phyloP scores from a whole-genome alignment of 2,797 vertebrate genomes.

The Centroberyx gerrardi region DNA sequence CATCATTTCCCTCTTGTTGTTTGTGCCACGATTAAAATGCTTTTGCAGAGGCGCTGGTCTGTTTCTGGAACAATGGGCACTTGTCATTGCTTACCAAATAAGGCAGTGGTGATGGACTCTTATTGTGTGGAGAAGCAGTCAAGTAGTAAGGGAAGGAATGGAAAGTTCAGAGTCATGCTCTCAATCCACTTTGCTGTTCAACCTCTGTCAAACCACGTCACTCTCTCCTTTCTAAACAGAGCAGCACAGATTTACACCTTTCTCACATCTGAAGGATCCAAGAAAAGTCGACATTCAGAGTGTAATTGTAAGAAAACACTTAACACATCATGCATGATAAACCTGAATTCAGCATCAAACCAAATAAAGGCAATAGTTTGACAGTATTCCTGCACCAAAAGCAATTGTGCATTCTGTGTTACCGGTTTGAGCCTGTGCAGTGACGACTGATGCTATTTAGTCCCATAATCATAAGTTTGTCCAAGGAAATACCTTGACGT shows the following conservation, averaged over 20 bases:
- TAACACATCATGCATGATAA: neutral
- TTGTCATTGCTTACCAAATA: conserved; percentile 57
- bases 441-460: neutral
- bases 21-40: conserved; percentile 23
- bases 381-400: neutral
- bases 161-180: neutral
- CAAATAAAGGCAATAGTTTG: neutral
- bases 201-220: neutral
- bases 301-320: neutral
- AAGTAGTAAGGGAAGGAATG: neutral
- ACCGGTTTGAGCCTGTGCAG: too few species aligned
- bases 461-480: neutral
- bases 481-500: neutral
- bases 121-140: conserved; percentile 14
- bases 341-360: neutral
- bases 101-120: conserved; percentile 37
- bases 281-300: neutral
- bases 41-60: conserved; percentile 24
- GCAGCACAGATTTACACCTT: neutral
- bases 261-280: conserved; percentile 8
- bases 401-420: too few species aligned
- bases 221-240: neutral
- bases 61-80: conserved; percentile 38
- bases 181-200: conserved; percentile 16
- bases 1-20: conserved; percentile 38